Conservation (phyloP, 2,888 invertebrate genomes). For the Gastrophysa polygoni region DNA sequence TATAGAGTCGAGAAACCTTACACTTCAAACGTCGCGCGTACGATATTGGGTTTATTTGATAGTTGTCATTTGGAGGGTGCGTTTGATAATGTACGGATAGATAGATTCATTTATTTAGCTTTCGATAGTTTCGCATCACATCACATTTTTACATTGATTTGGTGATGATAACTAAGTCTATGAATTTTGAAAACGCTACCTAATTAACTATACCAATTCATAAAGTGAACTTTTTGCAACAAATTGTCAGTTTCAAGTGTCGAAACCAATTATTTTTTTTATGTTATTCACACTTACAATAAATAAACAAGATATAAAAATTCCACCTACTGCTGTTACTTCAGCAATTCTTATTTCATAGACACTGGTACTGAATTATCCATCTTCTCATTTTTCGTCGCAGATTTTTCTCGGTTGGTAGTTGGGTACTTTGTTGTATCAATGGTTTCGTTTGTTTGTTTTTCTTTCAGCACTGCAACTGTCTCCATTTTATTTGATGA, state of each 20-base stretch:
- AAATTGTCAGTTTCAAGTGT: too few relatives aligned
- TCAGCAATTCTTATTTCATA: slow-evolving; percentile 20
- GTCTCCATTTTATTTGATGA: neutral
- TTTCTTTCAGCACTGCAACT: neutral
- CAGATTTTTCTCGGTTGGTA: neutral
- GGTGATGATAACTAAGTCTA: too few relatives aligned
- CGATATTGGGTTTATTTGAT: too few relatives aligned
- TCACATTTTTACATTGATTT: too few relatives aligned
- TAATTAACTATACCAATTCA: too few relatives aligned
- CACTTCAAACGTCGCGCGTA: slow-evolving; percentile 19
- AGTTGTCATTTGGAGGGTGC: too few relatives aligned
- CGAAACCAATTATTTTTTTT: neutral
- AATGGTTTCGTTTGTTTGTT: neutral
- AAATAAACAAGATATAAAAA: slow-evolving; percentile 1
- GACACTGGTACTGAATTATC: slow-evolving; percentile 5
- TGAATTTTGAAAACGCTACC: too few relatives aligned
- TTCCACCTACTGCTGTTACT: slow-evolving; percentile 17
- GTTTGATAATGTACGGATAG: too few relatives aligned
- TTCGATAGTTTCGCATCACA: too few relatives aligned
- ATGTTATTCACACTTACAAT: neutral
- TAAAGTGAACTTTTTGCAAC: too few relatives aligned
- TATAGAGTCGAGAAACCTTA: slow-evolving; percentile 32
- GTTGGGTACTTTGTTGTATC: neutral
- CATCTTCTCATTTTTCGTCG: neutral
- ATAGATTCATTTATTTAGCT: too few relatives aligned